A percentile compares a stretch with the other conserved stretches of the same genome.
These are phyloP conservation scores for Tipula confusa DNA, from an alignment of 2,888 invertebrate species.

Conservation along the genomic window DNA sequence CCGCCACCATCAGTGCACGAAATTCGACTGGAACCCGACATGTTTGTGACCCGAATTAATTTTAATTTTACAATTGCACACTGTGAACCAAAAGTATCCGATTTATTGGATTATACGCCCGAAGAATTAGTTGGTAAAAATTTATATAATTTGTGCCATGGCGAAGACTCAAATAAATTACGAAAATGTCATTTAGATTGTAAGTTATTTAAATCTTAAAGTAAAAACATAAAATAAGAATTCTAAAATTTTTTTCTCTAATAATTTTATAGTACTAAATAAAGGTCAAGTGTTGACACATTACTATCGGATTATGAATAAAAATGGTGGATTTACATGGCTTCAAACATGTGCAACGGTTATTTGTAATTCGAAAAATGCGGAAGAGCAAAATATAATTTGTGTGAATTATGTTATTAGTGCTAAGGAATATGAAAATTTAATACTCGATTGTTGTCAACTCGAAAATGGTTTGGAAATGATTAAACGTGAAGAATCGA, in stretches of 20 bases:
- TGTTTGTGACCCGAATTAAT: constrained; percentile 94
- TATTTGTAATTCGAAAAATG: constrained; percentile 91
- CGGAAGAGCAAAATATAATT: constrained; percentile 95
- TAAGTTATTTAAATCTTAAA: constrained; percentile 65
- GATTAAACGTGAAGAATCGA: constrained; percentile 78
- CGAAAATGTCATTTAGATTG: constrained; percentile 92
- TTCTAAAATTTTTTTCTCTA: constrained; percentile 33
- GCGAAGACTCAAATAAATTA: constrained; percentile 90
- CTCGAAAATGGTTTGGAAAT: constrained; percentile 72
- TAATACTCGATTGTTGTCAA: constrained; percentile 92
- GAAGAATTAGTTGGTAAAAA: constrained; percentile 93
- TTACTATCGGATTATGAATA: constrained; percentile 94
- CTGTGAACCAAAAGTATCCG: constrained; percentile 92
- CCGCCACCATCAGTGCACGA: constrained; percentile 97
- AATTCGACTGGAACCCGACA: constrained; percentile 88
- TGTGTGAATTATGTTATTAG: constrained; percentile 95
- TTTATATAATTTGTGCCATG: constrained; percentile 90
- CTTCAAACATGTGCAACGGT: constrained; percentile 95
- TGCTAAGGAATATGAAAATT: constrained; percentile 71
- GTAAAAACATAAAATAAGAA: not conserved
- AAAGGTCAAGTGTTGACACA: constrained; percentile 96
- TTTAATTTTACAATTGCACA: constrained; percentile 96
- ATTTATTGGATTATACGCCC: constrained; percentile 85
- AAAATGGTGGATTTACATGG: constrained; percentile 95
- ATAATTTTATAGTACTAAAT: constrained; percentile 52